Percentiles rank a stretch among this genome's conserved stretches.
Conservation (phyloP, 2,888 invertebrate species). For the Orchestes rusci region DNA sequence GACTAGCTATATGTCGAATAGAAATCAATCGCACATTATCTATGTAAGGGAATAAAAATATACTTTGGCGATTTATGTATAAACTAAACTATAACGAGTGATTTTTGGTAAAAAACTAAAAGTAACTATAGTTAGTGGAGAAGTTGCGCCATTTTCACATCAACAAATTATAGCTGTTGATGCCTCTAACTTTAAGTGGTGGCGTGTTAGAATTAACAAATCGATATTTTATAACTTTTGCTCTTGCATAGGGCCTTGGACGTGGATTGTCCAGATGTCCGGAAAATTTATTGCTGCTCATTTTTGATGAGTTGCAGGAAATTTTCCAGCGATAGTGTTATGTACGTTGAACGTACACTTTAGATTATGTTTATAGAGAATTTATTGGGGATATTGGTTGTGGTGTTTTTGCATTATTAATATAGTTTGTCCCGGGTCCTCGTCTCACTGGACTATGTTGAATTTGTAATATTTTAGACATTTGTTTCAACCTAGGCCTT, state of each 20-base stretch:
- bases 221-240: slow-evolving; percentile 14
- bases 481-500: slow-evolving; percentile 29
- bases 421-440: slow-evolving; percentile 22
- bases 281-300: too few species aligned
- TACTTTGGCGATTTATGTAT: too few species aligned
- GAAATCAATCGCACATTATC: too few species aligned
- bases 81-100: too few species aligned
- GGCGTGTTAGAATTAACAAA: slow-evolving; percentile 26
- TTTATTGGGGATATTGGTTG: slow-evolving; percentile 18
- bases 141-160: slow-evolving; percentile 42
- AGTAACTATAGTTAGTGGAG: slow-evolving; percentile 34
- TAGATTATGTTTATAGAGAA: slow-evolving; percentile 14
- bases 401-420: slow-evolving; percentile 18
- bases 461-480: slow-evolving; percentile 21
- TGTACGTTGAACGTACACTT: neutral
- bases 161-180: slow-evolving; percentile 41
- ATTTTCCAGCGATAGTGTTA: neutral
- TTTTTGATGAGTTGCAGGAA: too few species aligned
- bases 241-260: slow-evolving; percentile 18
- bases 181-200: slow-evolving; percentile 32
- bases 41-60: too few species aligned
- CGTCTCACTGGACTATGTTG: slow-evolving; percentile 19
- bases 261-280: slow-evolving; percentile 7
- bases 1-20: too few species aligned
- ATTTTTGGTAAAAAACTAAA: slow-evolving; percentile 22